Conservation (phyloP, 1,140 invertebrate genomes). For the Drosophila pruinosa region DNA sequence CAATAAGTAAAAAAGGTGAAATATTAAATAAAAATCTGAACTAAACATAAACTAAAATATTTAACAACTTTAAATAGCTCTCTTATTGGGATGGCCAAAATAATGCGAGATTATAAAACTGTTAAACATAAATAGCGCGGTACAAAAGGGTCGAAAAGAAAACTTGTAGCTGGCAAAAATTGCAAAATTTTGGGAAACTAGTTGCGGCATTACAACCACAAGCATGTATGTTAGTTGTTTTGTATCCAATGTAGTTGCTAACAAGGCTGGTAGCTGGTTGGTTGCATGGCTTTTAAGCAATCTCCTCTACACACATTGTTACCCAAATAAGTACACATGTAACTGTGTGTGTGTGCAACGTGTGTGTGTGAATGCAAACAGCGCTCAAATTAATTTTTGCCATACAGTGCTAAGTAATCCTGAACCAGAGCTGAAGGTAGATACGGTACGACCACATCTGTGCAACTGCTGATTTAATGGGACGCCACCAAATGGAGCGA, state of each 20-base stretch:
- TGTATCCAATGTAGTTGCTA: constrained; percentile 4
- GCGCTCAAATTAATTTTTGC: constrained; percentile 61
- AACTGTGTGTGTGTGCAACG: background rate
- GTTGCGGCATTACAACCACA: constrained; percentile 34
- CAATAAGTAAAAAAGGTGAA: too few relatives aligned
- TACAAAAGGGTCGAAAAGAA: background rate
- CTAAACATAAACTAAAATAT: background rate
- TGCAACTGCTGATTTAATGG: constrained; percentile 18
- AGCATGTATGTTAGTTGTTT: constrained; percentile 2
- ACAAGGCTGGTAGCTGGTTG: constrained; percentile 6
- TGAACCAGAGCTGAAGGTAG: background rate
- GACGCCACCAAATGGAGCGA: background rate
- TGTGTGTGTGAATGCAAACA: constrained; percentile 23
- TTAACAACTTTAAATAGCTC: background rate
- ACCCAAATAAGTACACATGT: constrained; percentile 11
- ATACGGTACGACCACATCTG: background rate
- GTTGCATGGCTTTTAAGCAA: constrained; percentile 17
- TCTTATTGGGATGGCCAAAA: background rate
- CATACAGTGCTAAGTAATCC: constrained; percentile 40
- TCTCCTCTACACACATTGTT: constrained; percentile 23
- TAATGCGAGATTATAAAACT: constrained; percentile 4
- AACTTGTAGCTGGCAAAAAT: constrained; percentile 25
- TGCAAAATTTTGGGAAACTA: constrained; percentile 28
- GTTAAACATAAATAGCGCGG: constrained; percentile 1
- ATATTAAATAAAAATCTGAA: too few relatives aligned